These are phyloP conservation scores for Hydrochoerus hydrochaeris DNA, from an alignment of 2,113 vertebrate species.

Conservation along the genomic window DNA sequence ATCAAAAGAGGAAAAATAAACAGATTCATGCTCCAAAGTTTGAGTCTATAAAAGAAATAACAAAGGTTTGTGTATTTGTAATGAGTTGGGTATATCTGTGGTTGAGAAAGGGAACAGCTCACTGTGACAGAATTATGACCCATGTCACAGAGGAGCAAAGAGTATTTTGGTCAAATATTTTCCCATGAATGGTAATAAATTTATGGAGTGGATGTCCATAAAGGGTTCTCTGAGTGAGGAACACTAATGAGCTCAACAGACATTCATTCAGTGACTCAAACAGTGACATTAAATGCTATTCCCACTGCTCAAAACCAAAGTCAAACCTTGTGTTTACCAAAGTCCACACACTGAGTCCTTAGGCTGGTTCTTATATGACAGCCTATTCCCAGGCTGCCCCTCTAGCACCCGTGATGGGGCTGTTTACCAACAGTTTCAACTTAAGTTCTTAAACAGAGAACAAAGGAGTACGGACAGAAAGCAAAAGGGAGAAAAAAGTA, in stretches of 20 bases:
- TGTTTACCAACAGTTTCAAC: background rate
- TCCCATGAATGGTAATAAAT: slow-evolving; percentile 75
- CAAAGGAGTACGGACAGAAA: background rate
- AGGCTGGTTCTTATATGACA: background rate
- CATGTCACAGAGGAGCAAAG: slow-evolving; percentile 63
- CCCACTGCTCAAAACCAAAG: slow-evolving; percentile 51
- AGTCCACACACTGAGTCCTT: background rate
- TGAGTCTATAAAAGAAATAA: slow-evolving; percentile 37
- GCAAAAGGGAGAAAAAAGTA: background rate
- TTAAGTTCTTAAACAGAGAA: background rate
- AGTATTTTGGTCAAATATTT: slow-evolving; percentile 78
- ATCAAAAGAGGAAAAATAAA: background rate
- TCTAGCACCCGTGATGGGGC: background rate
- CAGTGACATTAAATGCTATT: slow-evolving; percentile 63
- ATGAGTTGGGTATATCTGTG: slow-evolving; percentile 18
- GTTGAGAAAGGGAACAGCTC: slow-evolving; percentile 51
- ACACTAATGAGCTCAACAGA: slow-evolving; percentile 68
- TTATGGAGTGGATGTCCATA: slow-evolving; percentile 56
- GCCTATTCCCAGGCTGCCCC: background rate
- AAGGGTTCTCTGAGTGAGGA: slow-evolving; percentile 67
- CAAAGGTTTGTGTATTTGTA: slow-evolving; percentile 5
- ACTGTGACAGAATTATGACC: slow-evolving; percentile 64
- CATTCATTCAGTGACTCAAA: slow-evolving; percentile 63
- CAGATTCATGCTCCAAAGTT: background rate
- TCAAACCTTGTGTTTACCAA: slow-evolving; percentile 35